These are phyloP conservation scores for Liasis olivaceus DNA, from an alignment of 2,797 vertebrate species.

Conservation along the genomic window DNA sequence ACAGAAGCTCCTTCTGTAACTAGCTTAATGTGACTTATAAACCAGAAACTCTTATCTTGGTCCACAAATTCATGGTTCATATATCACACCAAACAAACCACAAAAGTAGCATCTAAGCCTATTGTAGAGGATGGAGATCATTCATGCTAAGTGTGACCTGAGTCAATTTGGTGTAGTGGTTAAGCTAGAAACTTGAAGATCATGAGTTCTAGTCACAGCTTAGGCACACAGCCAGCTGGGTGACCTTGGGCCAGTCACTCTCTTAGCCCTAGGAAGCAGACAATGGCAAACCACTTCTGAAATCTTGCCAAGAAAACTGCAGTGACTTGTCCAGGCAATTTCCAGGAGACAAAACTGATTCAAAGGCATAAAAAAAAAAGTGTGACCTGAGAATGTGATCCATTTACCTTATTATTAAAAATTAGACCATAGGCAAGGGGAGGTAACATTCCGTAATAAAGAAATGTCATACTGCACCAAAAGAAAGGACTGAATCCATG, in stretches of 20 bases:
- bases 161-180: background rate
- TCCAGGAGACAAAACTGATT: background rate
- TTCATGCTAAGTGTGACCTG: background rate
- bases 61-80: background rate
- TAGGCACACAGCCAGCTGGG: background rate
- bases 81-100: background rate
- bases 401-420: background rate
- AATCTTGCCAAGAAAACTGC: background rate
- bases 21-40: background rate
- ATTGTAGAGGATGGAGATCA: background rate
- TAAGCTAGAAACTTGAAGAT: background rate
- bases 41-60: background rate
- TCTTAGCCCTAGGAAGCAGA: background rate
- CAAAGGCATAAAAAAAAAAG: background rate
- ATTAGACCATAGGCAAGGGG: background rate
- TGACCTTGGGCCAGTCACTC: background rate
- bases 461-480: background rate
- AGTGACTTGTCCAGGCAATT: background rate
- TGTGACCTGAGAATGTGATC: background rate
- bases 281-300: background rate
- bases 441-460: background rate
- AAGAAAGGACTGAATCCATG: background rate
- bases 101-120: background rate
- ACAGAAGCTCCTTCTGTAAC: background rate
- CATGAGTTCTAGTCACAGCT: background rate